Percentiles rank a stretch among this genome's conserved stretches.
phyloP scores from a whole-genome alignment of 2,113 vertebrate genomes.

The Enhydra lutris region DNA sequence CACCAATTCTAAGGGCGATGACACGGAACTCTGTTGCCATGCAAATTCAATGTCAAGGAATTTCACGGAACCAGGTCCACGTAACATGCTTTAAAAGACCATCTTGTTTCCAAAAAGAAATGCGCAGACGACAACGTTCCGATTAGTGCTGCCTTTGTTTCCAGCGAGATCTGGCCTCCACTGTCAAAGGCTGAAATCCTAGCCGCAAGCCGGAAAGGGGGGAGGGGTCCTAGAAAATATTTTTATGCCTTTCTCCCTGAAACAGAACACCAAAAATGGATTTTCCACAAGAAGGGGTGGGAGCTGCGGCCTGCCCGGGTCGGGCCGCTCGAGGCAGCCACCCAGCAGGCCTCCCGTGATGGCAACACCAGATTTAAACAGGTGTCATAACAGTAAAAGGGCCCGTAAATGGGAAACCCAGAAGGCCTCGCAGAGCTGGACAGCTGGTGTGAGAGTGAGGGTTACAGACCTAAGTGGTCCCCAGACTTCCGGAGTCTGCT shows the following conservation, averaged over 20 bases:
- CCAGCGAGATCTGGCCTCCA: neutral
- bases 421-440: neutral
- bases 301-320: neutral
- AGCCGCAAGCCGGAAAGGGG: neutral
- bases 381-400: conserved; percentile 28
- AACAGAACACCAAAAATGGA: conserved; percentile 50
- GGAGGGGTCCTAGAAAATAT: neutral
- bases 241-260: conserved; percentile 2
- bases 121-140: neutral
- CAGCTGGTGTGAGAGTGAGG: neutral
- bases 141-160: neutral
- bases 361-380: conserved; percentile 60
- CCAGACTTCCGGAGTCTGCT: conserved; percentile 45
- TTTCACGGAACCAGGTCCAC: neutral
- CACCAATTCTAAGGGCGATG: neutral
- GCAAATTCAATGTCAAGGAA: neutral
- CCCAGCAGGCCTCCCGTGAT: neutral
- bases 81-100: neutral
- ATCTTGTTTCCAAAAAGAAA: neutral
- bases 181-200: neutral
- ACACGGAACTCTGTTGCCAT: neutral
- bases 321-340: neutral
- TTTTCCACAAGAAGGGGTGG: neutral
- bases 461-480: neutral
- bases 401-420: conserved; percentile 13